A percentile compares a stretch with the other conserved stretches of the same genome.
These are phyloP conservation scores for Orientallactaga bullata DNA, from an alignment of 2,113 vertebrate genomes.

Conservation along the genomic window DNA sequence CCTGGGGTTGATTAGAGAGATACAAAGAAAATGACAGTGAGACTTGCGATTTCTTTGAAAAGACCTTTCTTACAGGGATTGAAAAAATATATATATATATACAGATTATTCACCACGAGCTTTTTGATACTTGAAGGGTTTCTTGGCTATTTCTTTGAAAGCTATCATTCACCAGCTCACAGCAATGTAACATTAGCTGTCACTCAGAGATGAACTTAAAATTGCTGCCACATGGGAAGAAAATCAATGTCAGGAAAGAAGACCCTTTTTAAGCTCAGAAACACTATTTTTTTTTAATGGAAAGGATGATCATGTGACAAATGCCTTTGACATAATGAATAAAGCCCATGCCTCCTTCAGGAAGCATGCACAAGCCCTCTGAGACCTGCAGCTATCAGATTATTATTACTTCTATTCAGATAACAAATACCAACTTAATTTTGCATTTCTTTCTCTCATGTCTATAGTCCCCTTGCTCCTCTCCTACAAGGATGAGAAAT, in stretches of 20 bases:
- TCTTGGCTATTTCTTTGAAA: slow-evolving; percentile 75
- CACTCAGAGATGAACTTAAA: slow-evolving; percentile 76
- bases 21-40: slow-evolving; percentile 43
- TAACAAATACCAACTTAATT: not conserved
- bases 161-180: slow-evolving; percentile 71
- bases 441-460: not conserved
- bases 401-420: not conserved
- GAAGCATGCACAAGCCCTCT: not conserved
- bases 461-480: not conserved
- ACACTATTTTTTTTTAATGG: slow-evolving; percentile 78
- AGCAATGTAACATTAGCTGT: slow-evolving; percentile 75
- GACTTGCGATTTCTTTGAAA: slow-evolving; percentile 70
- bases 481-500: slow-evolving; percentile 49
- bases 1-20: not conserved
- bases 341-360: slow-evolving; percentile 37
- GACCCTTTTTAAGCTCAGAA: slow-evolving; percentile 73
- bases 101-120: slow-evolving; percentile 78
- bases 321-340: slow-evolving; percentile 54
- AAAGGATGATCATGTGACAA: slow-evolving; percentile 74
- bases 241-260: slow-evolving; percentile 75
- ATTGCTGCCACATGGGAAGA: slow-evolving; percentile 71
- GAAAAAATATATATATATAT: slow-evolving; percentile 65
- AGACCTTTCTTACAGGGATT: slow-evolving; percentile 59
- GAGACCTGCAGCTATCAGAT: not conserved
- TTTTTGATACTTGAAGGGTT: slow-evolving; percentile 78